These are phyloP conservation scores for Hystrix brachyura DNA, from an alignment of 2,113 vertebrate species.

Conservation along the genomic window DNA sequence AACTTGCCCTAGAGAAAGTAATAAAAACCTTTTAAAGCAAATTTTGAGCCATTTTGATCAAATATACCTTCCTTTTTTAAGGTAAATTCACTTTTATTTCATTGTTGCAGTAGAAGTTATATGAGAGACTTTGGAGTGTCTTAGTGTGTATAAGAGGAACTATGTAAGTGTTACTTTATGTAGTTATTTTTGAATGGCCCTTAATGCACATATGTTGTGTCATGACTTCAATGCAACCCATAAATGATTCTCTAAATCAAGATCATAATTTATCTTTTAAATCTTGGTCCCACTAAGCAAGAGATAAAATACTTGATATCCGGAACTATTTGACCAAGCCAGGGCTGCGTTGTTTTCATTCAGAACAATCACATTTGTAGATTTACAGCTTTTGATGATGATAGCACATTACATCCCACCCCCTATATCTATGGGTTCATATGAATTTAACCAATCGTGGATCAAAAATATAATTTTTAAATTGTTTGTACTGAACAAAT, in stretches of 20 bases:
- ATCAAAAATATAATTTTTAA: not conserved
- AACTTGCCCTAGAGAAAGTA: not conserved
- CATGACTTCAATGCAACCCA: not conserved
- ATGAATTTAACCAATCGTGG: not conserved
- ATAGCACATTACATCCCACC: not conserved
- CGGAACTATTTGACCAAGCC: constrained; percentile 44
- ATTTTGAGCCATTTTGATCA: not conserved
- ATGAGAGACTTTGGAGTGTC: not conserved
- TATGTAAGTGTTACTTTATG: not conserved
- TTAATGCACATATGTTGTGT: not conserved
- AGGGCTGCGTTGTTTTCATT: not conserved
- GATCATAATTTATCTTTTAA: not conserved
- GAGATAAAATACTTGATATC: not conserved
- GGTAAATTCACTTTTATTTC: constrained; percentile 7
- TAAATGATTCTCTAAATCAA: not conserved
- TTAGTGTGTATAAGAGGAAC: not conserved
- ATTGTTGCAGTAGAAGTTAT: not conserved
- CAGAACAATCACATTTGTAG: constrained; percentile 15
- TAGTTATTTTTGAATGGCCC: not conserved
- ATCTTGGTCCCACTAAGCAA: not conserved
- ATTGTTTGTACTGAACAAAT: not conserved
- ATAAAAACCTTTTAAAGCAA: not conserved
- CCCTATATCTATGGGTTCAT: not conserved
- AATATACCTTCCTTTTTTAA: not conserved
- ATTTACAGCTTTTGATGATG: not conserved